phyloP scores from a whole-genome alignment of 2,888 invertebrate genomes.

The Diabrotica balteata region DNA sequence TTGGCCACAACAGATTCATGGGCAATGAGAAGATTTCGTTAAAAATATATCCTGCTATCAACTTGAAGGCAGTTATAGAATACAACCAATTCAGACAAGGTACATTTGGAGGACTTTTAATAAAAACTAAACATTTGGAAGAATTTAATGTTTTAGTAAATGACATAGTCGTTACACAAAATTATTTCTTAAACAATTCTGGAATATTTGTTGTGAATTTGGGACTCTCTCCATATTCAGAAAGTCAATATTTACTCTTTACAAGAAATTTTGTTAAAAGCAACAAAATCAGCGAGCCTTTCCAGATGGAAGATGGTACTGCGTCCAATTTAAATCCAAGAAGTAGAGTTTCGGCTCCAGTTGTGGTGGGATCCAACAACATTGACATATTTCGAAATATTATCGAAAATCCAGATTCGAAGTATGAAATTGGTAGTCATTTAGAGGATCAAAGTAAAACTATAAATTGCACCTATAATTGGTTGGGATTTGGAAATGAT shows the following conservation, averaged over 20 bases:
- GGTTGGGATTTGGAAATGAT: slow-evolving; percentile 83
- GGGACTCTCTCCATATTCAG: slow-evolving; percentile 87
- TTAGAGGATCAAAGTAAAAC: slow-evolving; percentile 91
- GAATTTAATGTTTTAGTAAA: slow-evolving; percentile 81
- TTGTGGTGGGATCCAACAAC: slow-evolving; percentile 91
- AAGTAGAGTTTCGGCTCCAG: slow-evolving; percentile 89
- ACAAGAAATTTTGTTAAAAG: slow-evolving; percentile 86
- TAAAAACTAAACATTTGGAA: slow-evolving; percentile 81
- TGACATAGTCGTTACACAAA: slow-evolving; percentile 78
- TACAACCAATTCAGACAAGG: slow-evolving; percentile 90
- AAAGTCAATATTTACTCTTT: slow-evolving; percentile 81
- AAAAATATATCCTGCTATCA: slow-evolving; percentile 82
- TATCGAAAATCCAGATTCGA: slow-evolving; percentile 87
- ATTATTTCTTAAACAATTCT: slow-evolving; percentile 87
- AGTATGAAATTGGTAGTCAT: slow-evolving; percentile 95
- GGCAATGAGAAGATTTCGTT: slow-evolving; percentile 78
- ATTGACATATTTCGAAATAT: slow-evolving; percentile 89
- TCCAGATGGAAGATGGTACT: slow-evolving; percentile 71
- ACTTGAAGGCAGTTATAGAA: slow-evolving; percentile 79
- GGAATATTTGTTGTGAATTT: slow-evolving; percentile 89
- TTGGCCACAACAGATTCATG: slow-evolving; percentile 86
- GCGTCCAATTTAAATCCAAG: slow-evolving; percentile 81
- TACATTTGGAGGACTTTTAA: slow-evolving; percentile 80
- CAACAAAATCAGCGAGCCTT: slow-evolving; percentile 87
- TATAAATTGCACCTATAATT: slow-evolving; percentile 94